Evolutionary conservation across 2,797 vertebrate genomes (phyloP), one percentile per base, ranked within the genome.

Genomic region (Pangasius krempfi): DNA sequence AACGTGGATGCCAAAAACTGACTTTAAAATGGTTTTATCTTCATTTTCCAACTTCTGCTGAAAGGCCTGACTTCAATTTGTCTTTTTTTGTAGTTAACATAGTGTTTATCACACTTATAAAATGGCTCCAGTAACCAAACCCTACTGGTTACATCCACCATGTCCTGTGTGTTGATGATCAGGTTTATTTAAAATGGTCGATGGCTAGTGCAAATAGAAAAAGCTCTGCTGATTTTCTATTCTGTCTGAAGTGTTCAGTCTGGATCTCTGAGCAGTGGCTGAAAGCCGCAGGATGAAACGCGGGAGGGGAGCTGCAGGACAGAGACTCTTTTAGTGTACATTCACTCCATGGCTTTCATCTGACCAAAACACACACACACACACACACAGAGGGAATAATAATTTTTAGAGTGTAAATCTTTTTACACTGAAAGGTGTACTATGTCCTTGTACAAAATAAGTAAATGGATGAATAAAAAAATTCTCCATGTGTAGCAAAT

Each of bases 211-310:
- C 91, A 86, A 87, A 90, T 82, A 86, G 84, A 91, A 89, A 89
- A 60, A 83, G 85, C 10, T 18, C 40, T 84, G 78, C 66, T 89
- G 79, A 86, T 93, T 91, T 87, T 75, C 66, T 90, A 93, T 92
- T 93, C 92, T 85, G 89, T 92, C 82, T 92, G 91, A 92, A 91
- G 90, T 89, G 52, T 88, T 16, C 78, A 86, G 87, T 82, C 27
- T 50, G 70, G 52, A 44, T 78, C 85, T 93, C 88, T 87, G 87
- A 90, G 90, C 76, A 87, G 88, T 56, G 40, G 84, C 86, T n/a
- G 37, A 50, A 68, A 84, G 50, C 87, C 73, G 87, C 68, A 76
- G 89, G 90, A 89, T 91, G 87, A 91, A 90, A 88, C 86, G 33
- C 10, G 4, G 72, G 79, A 86, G 88, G 88, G 85, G 72, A 85